A percentile compares a stretch with the other conserved stretches of the same genome.
Evolutionary conservation across 2,888 invertebrate species (phyloP).

Genomic region (Perithous albicinctus): DNA sequence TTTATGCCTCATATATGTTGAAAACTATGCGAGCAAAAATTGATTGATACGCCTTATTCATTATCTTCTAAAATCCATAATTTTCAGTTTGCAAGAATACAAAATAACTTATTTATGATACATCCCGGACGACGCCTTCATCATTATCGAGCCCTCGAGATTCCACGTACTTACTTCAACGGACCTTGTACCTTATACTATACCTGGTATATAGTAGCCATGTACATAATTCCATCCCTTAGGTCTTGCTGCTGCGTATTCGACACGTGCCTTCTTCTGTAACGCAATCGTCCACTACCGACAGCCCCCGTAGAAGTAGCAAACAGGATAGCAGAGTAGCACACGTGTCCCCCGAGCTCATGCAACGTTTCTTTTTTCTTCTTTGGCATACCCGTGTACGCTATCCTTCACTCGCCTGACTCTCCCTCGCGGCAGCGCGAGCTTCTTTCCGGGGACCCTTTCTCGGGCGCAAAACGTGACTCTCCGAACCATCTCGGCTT

Average conservation of each 20-base stretch:
- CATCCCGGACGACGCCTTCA: neutral
- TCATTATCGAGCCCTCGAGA: neutral
- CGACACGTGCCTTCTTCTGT: slow-evolving; percentile 67
- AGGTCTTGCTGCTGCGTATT: slow-evolving; percentile 65
- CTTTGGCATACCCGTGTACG: slow-evolving; percentile 25
- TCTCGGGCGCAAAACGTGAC: slow-evolving; percentile 70
- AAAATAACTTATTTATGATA: neutral
- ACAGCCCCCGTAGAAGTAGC: slow-evolving; percentile 18
- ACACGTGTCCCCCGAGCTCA: slow-evolving; percentile 47
- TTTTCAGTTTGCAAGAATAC: no score
- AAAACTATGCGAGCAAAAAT: no score
- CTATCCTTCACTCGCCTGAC: slow-evolving; percentile 5
- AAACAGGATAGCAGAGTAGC: slow-evolving; percentile 46
- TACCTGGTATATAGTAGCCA: neutral
- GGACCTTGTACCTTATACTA: neutral
- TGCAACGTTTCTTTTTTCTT: slow-evolving; percentile 41
- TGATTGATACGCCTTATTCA: no score
- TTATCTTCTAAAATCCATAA: no score
- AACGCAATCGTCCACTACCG: slow-evolving; percentile 68
- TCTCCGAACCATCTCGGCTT: slow-evolving; percentile 45
- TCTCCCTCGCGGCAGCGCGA: neutral
- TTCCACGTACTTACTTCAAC: slow-evolving; percentile 25
- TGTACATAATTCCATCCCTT: slow-evolving; percentile 54
- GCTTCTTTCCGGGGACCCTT: slow-evolving; percentile 49
- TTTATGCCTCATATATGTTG: no score